Conservation (phyloP, 2,113 vertebrate genomes). For the Pseudorasbora parva region DNA sequence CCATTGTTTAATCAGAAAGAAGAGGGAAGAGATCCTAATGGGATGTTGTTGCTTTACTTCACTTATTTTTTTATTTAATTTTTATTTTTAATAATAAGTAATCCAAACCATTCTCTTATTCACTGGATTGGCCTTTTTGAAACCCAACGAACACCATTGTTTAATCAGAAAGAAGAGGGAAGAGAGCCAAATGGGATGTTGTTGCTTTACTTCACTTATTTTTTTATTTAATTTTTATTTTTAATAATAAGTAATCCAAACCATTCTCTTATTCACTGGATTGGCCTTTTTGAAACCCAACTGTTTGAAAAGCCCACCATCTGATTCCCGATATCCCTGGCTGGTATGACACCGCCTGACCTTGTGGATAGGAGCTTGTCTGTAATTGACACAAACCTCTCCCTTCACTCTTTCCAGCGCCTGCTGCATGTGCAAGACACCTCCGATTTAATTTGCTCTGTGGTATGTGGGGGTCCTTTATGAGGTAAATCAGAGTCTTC, state of each 20-base stretch:
- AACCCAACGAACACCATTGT: not conserved
- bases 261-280: not conserved
- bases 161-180: not conserved
- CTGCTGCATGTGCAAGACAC: not conserved
- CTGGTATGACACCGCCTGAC: not conserved
- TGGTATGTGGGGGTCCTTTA: not conserved
- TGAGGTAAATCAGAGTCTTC: not conserved
- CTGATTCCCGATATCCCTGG: not conserved
- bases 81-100: too few species aligned
- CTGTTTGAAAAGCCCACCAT: not conserved
- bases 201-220: not conserved
- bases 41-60: not conserved
- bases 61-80: too few species aligned
- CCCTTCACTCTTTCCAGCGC: not conserved
- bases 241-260: too few species aligned
- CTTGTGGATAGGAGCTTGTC: not conserved
- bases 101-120: not conserved
- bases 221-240: too few species aligned
- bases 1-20: not conserved
- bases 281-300: not conserved
- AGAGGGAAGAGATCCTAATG: not conserved
- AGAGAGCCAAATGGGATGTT: not conserved
- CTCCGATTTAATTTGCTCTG: not conserved
- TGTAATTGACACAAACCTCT: not conserved
- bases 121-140: not conserved